These are phyloP conservation scores for Alviniconcha strummeri DNA, from an alignment of 2,888 invertebrate genomes.

Conservation along the genomic window DNA sequence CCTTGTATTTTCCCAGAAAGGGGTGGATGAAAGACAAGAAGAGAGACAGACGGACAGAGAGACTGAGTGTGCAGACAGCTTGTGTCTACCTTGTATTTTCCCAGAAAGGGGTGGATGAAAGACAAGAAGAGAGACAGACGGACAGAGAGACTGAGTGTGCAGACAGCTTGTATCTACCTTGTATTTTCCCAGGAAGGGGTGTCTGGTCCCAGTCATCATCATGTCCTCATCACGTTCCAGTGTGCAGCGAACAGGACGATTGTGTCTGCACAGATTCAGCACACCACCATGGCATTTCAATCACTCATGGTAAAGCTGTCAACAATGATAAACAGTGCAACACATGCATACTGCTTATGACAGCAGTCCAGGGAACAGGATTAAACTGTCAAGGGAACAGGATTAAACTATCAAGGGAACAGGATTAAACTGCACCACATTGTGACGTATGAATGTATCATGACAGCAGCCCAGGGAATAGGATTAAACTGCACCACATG, in stretches of 20 bases:
- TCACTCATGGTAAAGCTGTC: no score
- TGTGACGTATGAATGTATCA: no score
- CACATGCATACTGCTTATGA: no score
- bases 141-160: background rate
- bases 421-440: no score
- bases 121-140: no score
- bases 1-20: slow-evolving; percentile 88
- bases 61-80: background rate
- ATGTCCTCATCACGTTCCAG: slow-evolving; percentile 96
- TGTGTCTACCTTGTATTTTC: slow-evolving; percentile 84
- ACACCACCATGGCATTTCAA: no score
- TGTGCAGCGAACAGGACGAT: slow-evolving; percentile 91
- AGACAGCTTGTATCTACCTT: slow-evolving; percentile 76
- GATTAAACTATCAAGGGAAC: no score
- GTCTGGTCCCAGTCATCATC: slow-evolving; percentile 89
- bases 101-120: slow-evolving; percentile 85
- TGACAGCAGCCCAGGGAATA: no score
- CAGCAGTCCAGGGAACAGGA: no score
- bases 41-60: background rate
- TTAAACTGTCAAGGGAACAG: no score
- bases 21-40: slow-evolving; percentile 80
- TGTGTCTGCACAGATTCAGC: slow-evolving; percentile 76
- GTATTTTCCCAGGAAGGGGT: slow-evolving; percentile 91
- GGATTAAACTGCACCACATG: no score
- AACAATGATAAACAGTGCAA: no score